Percentiles rank a stretch among this genome's conserved stretches.
These are phyloP conservation scores for Oligia latruncula DNA, from an alignment of 2,888 invertebrate species.

Conservation along the genomic window DNA sequence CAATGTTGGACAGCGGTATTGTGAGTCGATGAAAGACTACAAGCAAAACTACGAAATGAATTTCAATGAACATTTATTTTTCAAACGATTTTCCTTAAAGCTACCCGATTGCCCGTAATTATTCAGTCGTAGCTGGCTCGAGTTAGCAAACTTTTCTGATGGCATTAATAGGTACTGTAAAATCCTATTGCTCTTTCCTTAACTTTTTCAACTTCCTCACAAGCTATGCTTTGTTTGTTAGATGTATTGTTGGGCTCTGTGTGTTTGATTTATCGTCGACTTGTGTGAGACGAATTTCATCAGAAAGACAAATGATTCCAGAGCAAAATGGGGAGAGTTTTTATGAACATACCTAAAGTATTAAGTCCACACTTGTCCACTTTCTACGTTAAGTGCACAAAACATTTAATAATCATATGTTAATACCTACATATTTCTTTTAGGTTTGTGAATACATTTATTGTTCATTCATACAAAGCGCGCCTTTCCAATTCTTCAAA, in stretches of 20 bases:
- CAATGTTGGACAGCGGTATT: not conserved
- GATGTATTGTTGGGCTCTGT: not conserved
- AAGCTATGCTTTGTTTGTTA: not conserved
- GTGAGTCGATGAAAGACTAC: not conserved
- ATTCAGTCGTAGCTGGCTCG: slow-evolving; percentile 22
- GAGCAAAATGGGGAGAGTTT: not conserved
- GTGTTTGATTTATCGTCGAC: not conserved
- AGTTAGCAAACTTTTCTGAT: slow-evolving; percentile 26
- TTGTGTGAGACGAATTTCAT: not conserved
- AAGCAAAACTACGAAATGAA: slow-evolving; percentile 4
- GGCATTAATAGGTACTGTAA: not conserved
- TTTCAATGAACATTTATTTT: slow-evolving; percentile 10
- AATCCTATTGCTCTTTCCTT: slow-evolving; percentile 19
- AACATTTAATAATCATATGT: not conserved
- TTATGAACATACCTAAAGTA: not conserved
- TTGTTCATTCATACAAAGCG: not conserved
- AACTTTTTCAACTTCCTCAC: not conserved
- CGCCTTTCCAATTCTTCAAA: slow-evolving; percentile 5
- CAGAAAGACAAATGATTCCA: not conserved
- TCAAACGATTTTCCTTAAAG: slow-evolving; percentile 8
- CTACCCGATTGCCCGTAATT: not conserved
- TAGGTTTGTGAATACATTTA: not conserved
- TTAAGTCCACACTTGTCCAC: too few species aligned
- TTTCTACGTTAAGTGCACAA: not conserved
- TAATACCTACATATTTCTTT: not conserved